phyloP scores from a whole-genome alignment of 1,140 invertebrate genomes.

The Macrobrachium rosenbergii region DNA sequence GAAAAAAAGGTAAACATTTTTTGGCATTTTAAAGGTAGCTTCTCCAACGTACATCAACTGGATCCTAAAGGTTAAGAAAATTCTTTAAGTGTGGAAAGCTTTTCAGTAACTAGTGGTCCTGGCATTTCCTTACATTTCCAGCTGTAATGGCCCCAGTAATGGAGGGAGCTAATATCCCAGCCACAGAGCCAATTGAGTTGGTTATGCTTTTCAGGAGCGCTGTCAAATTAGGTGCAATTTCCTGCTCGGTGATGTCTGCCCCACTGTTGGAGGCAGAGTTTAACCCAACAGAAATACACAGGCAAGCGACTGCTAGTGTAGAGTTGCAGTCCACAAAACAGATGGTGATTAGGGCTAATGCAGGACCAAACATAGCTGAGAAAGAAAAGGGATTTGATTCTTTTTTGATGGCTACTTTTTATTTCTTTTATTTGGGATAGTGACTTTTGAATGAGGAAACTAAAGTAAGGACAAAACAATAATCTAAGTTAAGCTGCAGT shows the following conservation, averaged over 20 bases:
- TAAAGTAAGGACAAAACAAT: too few species aligned
- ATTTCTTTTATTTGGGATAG: too few species aligned
- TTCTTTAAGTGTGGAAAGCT: too few species aligned
- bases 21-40: too few species aligned
- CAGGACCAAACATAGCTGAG: constrained; percentile 78
- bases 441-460: too few species aligned
- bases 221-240: constrained; percentile 82
- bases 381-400: constrained; percentile 12
- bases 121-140: constrained; percentile 66
- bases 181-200: constrained; percentile 73
- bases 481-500: too few species aligned
- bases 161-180: constrained; percentile 68
- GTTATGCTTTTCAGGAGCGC: constrained; percentile 80
- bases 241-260: constrained; percentile 76
- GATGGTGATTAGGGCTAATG: constrained; percentile 80
- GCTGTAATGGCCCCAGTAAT: constrained; percentile 73
- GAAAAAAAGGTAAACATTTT: too few species aligned
- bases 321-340: constrained; percentile 84
- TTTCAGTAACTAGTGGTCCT: background rate
- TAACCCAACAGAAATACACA: constrained; percentile 80
- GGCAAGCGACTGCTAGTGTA: constrained; percentile 78
- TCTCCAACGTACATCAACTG: too few species aligned
- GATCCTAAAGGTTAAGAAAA: too few species aligned
- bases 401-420: too few species aligned
- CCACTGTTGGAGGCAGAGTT: constrained; percentile 74